These are phyloP conservation scores for Neotoxoptera formosana DNA, from an alignment of 1,140 invertebrate genomes.

Conservation along the genomic window DNA sequence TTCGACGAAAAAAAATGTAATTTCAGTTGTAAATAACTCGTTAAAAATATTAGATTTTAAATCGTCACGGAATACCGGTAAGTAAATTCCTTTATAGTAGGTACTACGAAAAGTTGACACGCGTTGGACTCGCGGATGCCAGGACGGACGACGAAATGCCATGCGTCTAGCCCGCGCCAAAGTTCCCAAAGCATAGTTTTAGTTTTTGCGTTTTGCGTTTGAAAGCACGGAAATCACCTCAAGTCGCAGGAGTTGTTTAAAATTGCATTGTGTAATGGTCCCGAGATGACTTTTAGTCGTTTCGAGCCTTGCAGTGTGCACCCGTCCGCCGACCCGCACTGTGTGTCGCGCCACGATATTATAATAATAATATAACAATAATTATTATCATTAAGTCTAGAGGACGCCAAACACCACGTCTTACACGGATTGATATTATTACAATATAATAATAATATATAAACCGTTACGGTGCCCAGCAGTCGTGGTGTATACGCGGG, in stretches of 20 bases:
- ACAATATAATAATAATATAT: neutral
- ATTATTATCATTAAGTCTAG: too few species aligned
- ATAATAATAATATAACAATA: neutral
- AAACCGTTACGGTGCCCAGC: neutral
- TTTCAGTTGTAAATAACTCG: neutral
- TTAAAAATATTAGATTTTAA: neutral
- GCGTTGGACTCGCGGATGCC: too few species aligned
- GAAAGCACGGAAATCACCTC: neutral
- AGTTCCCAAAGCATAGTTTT: neutral
- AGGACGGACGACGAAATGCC: neutral
- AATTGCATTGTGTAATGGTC: neutral
- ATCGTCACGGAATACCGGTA: neutral
- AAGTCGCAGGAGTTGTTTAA: neutral
- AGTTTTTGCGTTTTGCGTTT: neutral
- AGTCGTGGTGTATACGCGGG: neutral
- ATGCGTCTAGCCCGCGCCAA: too few species aligned
- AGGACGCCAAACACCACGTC: neutral
- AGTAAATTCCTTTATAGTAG: neutral
- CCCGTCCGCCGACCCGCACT: too few species aligned
- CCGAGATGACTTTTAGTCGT: neutral
- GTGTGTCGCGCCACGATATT: neutral
- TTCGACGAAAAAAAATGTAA: neutral
- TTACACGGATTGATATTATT: neutral
- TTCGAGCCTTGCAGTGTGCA: neutral
- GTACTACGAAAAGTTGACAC: too few species aligned